These are phyloP conservation scores for Agraylea sexmaculata DNA, from an alignment of 1,140 invertebrate genomes.

Conservation along the genomic window DNA sequence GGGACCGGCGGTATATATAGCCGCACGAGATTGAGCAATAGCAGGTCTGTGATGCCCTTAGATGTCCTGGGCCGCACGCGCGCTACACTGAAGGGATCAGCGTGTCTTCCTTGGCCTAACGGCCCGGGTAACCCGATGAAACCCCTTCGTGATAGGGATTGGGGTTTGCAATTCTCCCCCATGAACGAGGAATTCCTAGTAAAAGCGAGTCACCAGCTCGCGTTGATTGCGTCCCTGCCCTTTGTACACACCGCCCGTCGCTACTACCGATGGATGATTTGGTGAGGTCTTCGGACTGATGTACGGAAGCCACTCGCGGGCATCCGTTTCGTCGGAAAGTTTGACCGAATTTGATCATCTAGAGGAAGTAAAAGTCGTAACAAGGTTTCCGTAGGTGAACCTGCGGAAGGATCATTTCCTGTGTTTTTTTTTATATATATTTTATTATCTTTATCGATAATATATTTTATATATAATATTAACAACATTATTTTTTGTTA, in stretches of 20 bases:
- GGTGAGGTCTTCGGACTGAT: conserved; percentile 62
- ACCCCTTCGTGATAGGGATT: conserved; percentile 70
- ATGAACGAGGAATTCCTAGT: conserved; percentile 84
- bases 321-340: conserved; percentile 47
- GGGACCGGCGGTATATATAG: conserved; percentile 50
- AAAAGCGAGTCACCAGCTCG: conserved; percentile 74
- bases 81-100: conserved; percentile 70
- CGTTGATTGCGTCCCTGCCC: conserved; percentile 78
- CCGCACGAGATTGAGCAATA: conserved; percentile 70
- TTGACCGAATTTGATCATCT: conserved; percentile 61
- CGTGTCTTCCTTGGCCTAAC: conserved; percentile 56
- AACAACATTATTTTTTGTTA: no score
- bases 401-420: conserved; percentile 79
- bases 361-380: conserved; percentile 81
- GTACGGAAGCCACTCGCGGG: conserved; percentile 39
- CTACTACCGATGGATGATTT: conserved; percentile 80
- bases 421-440: no score
- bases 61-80: conserved; percentile 71
- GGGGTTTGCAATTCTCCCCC: conserved; percentile 69
- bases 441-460: no score
- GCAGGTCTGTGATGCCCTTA: conserved; percentile 77
- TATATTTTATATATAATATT: no score
- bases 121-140: conserved; percentile 66
- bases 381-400: conserved; percentile 82
- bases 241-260: conserved; percentile 85